Conservation (phyloP, 1,140 invertebrate genomes). For the Drosophila athabasca region DNA sequence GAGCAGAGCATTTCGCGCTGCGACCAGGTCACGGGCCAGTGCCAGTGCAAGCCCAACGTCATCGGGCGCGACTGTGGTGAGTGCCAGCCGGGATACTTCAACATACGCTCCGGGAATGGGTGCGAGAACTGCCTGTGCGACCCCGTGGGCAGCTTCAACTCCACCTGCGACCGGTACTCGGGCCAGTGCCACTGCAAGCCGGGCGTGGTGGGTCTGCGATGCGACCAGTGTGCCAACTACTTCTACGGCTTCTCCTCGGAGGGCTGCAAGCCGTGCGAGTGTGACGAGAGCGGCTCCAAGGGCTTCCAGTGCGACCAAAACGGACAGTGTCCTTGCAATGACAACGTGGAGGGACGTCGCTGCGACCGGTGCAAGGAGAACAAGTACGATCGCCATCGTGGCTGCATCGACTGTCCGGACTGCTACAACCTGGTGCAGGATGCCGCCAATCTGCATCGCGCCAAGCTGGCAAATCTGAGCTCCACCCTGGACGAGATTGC, state of each 20-base stretch:
- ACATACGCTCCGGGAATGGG: conserved; percentile 92
- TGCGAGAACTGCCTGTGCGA: conserved; percentile 95
- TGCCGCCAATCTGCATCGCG: conserved; percentile 91
- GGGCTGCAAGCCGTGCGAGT: conserved; percentile 94
- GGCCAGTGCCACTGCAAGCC: conserved; percentile 94
- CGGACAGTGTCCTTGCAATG: conserved; percentile 95
- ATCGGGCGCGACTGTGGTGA: conserved; percentile 94
- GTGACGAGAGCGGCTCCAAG: conserved; percentile 93
- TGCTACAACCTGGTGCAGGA: conserved; percentile 97
- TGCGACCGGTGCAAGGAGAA: conserved; percentile 98
- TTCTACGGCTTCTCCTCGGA: conserved; percentile 95
- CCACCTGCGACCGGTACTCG: conserved; percentile 90
- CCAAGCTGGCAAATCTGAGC: conserved; percentile 89
- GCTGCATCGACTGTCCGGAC: conserved; percentile 94
- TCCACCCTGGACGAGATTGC: conserved; percentile 85
- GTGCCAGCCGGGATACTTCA: conserved; percentile 92
- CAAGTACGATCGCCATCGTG: conserved; percentile 92
- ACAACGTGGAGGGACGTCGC: conserved; percentile 95
- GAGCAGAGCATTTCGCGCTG: conserved; percentile 90
- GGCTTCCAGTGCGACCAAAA: conserved; percentile 91
- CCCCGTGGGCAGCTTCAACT: conserved; percentile 92
- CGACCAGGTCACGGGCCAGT: conserved; percentile 93
- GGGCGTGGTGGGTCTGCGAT: conserved; percentile 92
- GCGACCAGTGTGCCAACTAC: conserved; percentile 92
- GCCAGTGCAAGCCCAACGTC: conserved; percentile 94